Evolutionary conservation across 2,888 invertebrate species (phyloP).

Genomic region (Unio pictorum): DNA sequence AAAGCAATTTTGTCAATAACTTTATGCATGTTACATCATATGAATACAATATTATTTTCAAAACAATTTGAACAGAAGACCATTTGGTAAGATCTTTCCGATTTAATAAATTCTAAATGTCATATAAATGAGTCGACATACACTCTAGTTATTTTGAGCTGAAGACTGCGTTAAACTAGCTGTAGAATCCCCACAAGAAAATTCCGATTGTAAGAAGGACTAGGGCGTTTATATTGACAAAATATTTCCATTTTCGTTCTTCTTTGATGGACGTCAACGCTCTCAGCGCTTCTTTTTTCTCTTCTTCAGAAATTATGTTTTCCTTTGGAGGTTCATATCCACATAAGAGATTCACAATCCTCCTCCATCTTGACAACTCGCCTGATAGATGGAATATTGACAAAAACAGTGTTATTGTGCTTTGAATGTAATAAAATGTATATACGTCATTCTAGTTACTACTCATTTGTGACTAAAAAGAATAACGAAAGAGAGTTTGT

Average conservation of each 20-base stretch:
- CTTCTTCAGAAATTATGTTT: slow-evolving; percentile 38
- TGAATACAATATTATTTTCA: too few species aligned
- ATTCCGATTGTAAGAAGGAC: slow-evolving; percentile 52
- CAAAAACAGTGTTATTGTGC: slow-evolving; percentile 1
- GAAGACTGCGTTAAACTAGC: background rate
- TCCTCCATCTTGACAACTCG: slow-evolving; percentile 41
- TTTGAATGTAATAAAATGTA: too few species aligned
- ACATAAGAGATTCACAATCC: slow-evolving; percentile 44
- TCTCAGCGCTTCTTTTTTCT: slow-evolving; percentile 32
- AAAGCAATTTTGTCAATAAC: too few species aligned
- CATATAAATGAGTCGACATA: too few species aligned
- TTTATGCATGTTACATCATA: too few species aligned
- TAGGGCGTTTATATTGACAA: slow-evolving; percentile 56
- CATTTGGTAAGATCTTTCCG: too few species aligned
- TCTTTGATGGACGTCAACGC: slow-evolving; percentile 52
- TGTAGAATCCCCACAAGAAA: slow-evolving; percentile 58
- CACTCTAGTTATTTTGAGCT: too few species aligned
- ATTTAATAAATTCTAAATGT: too few species aligned
- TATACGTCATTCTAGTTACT: too few species aligned
- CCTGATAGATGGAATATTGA: slow-evolving; percentile 15
- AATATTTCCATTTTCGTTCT: slow-evolving; percentile 46
- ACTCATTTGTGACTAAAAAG: too few species aligned
- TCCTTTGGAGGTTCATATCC: slow-evolving; percentile 51
- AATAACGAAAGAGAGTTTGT: too few species aligned
- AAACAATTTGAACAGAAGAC: too few species aligned